These are phyloP conservation scores for Parascotia fuliginaria DNA, from an alignment of 2,888 invertebrate species.

Conservation along the genomic window DNA sequence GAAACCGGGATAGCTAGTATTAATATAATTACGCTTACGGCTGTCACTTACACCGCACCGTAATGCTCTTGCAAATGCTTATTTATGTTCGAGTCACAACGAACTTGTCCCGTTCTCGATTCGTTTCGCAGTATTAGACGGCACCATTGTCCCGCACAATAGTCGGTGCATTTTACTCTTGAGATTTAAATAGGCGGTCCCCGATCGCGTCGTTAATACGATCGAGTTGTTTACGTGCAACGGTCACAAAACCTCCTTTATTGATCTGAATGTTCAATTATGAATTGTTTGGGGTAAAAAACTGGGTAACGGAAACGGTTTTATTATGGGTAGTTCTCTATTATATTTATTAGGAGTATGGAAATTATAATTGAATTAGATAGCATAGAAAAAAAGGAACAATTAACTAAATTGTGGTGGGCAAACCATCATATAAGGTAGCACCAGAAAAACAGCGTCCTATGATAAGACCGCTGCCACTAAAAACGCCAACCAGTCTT, in stretches of 20 bases:
- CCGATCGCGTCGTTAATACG: slow-evolving; percentile 57
- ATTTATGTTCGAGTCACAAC: slow-evolving; percentile 79
- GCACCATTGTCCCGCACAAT: slow-evolving; percentile 66
- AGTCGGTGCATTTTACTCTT: slow-evolving; percentile 58
- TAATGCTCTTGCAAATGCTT: slow-evolving; percentile 71
- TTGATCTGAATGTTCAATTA: slow-evolving; percentile 20
- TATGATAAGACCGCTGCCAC: too few relatives aligned
- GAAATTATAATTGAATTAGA: too few relatives aligned
- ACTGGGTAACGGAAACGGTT: too few relatives aligned
- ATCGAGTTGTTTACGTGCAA: slow-evolving; percentile 48
- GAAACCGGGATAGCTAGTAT: too few relatives aligned
- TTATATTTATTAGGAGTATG: too few relatives aligned
- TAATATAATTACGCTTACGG: slow-evolving; percentile 34
- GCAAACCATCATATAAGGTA: too few relatives aligned
- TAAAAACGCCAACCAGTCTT: too few relatives aligned
- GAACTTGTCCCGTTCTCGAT: slow-evolving; percentile 76
- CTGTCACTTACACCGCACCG: slow-evolving; percentile 46
- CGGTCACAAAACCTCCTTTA: slow-evolving; percentile 19
- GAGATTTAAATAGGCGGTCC: slow-evolving; percentile 65
- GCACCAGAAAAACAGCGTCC: too few relatives aligned
- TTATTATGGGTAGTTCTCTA: too few relatives aligned
- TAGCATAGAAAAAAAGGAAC: too few relatives aligned
- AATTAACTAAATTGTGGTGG: too few relatives aligned
- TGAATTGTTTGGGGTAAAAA: too few relatives aligned
- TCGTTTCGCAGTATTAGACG: slow-evolving; percentile 77